Evolutionary conservation across 2,888 invertebrate species (phyloP), one percentile per base, ranked within the genome.

Genomic region (Agrotis clavis): DNA sequence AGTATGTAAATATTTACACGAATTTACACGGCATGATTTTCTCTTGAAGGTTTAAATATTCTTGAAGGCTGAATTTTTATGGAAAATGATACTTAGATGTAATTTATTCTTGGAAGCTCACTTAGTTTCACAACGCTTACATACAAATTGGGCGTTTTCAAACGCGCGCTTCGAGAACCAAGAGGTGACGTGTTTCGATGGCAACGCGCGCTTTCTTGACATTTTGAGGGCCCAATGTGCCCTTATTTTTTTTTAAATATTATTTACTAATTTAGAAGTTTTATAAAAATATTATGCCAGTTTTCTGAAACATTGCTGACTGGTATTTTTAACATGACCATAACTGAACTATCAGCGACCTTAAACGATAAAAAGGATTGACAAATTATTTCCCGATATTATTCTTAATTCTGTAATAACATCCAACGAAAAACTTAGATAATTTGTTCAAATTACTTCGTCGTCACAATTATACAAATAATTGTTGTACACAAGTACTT

Each of bases 401-500:
- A n/a, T n/a, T 63, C 19, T 4, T 48, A 51, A 45, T 0, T 45
- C 14, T 50, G 41, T 67, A 65, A 77, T 82, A 62, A 51, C 48
- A 53, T 45, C 11, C 41, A 9, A 45, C 21, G 47, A 63, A 60
- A 79, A 68, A 68, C 19, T 53, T 61, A 18, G 41, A 53, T 65
- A 72, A 79, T 79, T 73, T 30, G 7, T 18, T n/a, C 9, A 73
- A 79, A 69, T 74, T 53, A 63, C 81, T 13, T 56, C 47, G 30
- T 66, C 67, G 50, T 73, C 51, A 25, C 19, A 50, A 67, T 67
- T 47, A 21, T 51, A 59, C 25, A 25, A 48, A 63, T 73, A 69
- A 74, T 83, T 69, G 60, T 65, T 80, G 45, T 50, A 65, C 47
- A 48, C 48, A 65, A 72, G 41, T 70, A 70, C 74, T 83, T 59